Percentiles rank a stretch among this genome's conserved stretches.
These are phyloP conservation scores for Chaetura pelagica DNA, from an alignment of 2,113 vertebrate species.

Conservation along the genomic window DNA sequence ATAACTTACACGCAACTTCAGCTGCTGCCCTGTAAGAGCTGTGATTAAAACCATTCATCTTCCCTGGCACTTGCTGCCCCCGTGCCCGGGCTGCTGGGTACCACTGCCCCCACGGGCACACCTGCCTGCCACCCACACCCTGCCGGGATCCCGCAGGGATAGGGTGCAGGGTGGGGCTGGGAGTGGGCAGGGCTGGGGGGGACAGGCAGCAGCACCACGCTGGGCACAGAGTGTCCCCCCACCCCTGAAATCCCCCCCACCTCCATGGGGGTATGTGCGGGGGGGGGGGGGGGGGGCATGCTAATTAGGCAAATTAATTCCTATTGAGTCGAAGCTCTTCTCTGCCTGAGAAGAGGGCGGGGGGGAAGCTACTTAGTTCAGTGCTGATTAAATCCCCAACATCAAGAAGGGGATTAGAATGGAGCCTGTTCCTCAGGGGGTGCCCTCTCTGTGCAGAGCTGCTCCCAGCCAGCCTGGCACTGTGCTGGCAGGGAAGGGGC, in stretches of 20 bases:
- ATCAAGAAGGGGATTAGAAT: not conserved
- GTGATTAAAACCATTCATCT: slow-evolving; percentile 88
- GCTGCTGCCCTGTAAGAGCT: slow-evolving; percentile 74
- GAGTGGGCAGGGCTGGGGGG: not conserved
- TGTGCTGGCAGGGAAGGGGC: accelerated
- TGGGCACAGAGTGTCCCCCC: not conserved
- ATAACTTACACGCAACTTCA: slow-evolving; percentile 82
- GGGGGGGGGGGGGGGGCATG: no score
- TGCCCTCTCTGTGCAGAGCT: not conserved
- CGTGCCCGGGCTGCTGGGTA: no score
- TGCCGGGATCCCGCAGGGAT: accelerated
- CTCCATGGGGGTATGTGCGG: not conserved
- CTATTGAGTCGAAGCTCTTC: not conserved
- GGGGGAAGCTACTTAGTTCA: not conserved
- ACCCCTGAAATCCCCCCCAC: not conserved
- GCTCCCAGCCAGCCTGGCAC: not conserved
- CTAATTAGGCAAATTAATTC: slow-evolving; percentile 72
- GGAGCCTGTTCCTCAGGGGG: not conserved
- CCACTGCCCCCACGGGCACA: no score
- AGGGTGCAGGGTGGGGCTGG: accelerated
- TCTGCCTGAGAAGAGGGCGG: not conserved
- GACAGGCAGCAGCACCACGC: not conserved
- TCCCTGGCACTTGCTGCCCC: slow-evolving; percentile 54
- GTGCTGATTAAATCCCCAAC: slow-evolving; percentile 20
- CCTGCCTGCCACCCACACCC: not conserved